Base-by-base conservation (phyloP, 2,888 invertebrate genomes). In the Limenitis arthemis region DNA sequence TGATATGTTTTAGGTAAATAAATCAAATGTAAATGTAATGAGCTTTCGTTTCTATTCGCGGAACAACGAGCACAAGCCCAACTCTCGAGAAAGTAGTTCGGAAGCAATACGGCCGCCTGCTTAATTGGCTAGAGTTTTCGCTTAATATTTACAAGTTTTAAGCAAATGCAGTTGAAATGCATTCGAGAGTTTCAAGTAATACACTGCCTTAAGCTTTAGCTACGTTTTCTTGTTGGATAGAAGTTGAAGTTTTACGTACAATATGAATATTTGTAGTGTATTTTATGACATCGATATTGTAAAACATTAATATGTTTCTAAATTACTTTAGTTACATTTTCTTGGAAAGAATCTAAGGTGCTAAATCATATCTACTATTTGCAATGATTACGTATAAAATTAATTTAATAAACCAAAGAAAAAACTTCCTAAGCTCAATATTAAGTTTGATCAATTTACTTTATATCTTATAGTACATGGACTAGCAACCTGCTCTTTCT, bases 41-140 rank as follows among this genome's bases (percentile, higher is more conserved):
- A 73, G 68, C 72, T 68, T 67, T 72, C 68, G 63, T 73, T 72
- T 69, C 69, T 71, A 69, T 73, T 71, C 64, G 59, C 57, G 60
- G 67, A 68, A 61, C 60, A 61, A 57, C 57, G 52, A 59, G 59
- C 52, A 68, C 69, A 68, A 73, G 72, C 62, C 59, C 62, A 59
- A 55, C 63, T 52, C 64, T 69, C 57, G 61, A 66, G 66, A 77
- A 80, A 80, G 64, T 79, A 79, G 63, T 61, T 66, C 59, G 68
- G 66, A 66, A 65, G 73, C 69, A 70, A 72, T 69, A 70, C 71
- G 65, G 69, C 69, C 68, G 69, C 69, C 67, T 66, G 72, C 69
- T 73, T 82, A 81, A 82, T 83, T 82, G 81, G 81, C 69, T 71
- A 67, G 72, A 74, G 72, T 73, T 78, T 75, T 72, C 72, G 67